These are phyloP conservation scores for Ptychobarbus kaznakovi DNA, from an alignment of 2,797 vertebrate genomes.

Conservation along the genomic window DNA sequence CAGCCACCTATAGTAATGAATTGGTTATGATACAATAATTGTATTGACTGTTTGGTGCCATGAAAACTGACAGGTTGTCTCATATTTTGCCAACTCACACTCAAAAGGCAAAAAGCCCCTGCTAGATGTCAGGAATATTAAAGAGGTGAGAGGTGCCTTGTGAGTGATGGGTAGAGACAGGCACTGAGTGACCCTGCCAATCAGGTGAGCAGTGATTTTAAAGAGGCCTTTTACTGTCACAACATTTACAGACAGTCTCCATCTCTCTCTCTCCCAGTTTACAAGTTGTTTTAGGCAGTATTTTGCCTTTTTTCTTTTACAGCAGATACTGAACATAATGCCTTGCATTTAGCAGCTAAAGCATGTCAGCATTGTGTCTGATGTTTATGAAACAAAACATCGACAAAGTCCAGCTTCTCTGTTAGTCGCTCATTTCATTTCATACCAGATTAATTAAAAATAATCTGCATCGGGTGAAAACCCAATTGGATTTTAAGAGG, in stretches of 20 bases:
- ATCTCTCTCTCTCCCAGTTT: conserved; percentile 42
- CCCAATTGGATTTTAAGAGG: conserved; percentile 60
- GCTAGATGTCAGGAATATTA: conserved; percentile 80
- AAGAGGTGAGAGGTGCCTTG: conserved; percentile 67
- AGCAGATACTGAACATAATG: conserved; percentile 61
- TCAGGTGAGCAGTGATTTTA: conserved; percentile 71
- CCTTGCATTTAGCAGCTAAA: conserved; percentile 49
- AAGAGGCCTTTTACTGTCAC: conserved; percentile 78
- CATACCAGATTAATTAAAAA: conserved; percentile 65
- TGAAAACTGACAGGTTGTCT: conserved; percentile 11
- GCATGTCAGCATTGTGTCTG: conserved; percentile 58
- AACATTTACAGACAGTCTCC: conserved; percentile 48
- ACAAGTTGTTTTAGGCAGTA: background rate
- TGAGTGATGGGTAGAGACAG: conserved; percentile 82
- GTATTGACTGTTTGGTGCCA: background rate
- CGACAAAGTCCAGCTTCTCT: conserved; percentile 55
- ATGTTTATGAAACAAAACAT: conserved; percentile 61
- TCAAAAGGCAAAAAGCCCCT: conserved; percentile 57
- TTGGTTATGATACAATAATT: background rate
- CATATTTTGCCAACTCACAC: conserved; percentile 35
- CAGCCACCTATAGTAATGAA: background rate
- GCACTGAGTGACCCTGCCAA: conserved; percentile 80
- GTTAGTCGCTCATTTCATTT: conserved; percentile 59
- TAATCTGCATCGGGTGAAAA: conserved; percentile 54
- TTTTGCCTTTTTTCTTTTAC: conserved; percentile 48